Percentiles rank a stretch among this genome's conserved stretches.
These are phyloP conservation scores for Hedya salicella DNA, from an alignment of 2,888 invertebrate species.

Conservation along the genomic window DNA sequence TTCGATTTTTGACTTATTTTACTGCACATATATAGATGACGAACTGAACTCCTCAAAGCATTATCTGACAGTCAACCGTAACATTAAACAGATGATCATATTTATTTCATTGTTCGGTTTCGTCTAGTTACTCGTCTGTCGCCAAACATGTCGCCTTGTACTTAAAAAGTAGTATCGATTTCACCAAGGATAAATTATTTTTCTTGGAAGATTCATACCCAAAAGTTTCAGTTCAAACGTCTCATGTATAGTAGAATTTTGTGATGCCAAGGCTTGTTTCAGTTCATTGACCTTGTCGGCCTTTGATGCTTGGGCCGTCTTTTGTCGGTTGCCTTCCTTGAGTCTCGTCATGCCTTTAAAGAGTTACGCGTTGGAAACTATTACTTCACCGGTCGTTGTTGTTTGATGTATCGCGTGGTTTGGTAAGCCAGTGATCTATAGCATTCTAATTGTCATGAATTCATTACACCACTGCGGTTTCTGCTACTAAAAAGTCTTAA, in stretches of 20 bases:
- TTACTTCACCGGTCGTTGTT: background rate
- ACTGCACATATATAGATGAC: too few relatives aligned
- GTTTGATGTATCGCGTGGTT: slow-evolving; percentile 2
- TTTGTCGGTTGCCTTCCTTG: slow-evolving; percentile 12
- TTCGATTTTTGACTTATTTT: too few relatives aligned
- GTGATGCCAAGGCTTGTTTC: background rate
- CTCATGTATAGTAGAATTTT: background rate
- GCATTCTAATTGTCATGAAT: background rate
- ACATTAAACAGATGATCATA: too few relatives aligned
- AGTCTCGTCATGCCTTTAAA: slow-evolving; percentile 29
- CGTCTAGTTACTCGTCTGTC: too few relatives aligned
- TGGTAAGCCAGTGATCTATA: too few relatives aligned
- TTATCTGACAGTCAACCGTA: too few relatives aligned
- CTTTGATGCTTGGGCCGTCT: slow-evolving; percentile 14
- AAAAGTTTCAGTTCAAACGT: background rate
- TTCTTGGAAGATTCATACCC: background rate
- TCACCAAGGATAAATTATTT: background rate
- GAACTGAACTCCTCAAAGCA: too few relatives aligned
- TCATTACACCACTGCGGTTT: too few relatives aligned
- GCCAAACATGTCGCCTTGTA: too few relatives aligned
- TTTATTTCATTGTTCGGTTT: too few relatives aligned
- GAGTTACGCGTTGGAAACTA: background rate
- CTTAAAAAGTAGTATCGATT: too few relatives aligned
- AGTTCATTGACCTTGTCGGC: slow-evolving; percentile 20
- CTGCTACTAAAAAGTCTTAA: too few relatives aligned